Percentiles rank a stretch among this genome's conserved stretches.
Evolutionary conservation across 2,888 invertebrate species (phyloP).

Genomic region (Clitarchus hookeri): DNA sequence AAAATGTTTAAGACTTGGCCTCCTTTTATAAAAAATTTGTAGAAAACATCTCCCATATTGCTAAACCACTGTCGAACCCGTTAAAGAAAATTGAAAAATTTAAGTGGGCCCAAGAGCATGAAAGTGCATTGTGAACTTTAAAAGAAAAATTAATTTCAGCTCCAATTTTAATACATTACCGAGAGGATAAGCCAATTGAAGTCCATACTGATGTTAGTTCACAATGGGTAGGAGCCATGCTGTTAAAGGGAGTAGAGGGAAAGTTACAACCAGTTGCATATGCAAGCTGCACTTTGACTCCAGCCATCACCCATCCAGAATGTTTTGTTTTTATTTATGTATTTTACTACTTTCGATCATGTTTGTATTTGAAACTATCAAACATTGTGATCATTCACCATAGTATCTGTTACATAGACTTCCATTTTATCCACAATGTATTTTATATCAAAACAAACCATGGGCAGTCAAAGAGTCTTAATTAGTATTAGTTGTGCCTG

Average conservation of each 20-base stretch:
- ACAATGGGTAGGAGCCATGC: not conserved
- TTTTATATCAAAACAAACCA: too few species aligned
- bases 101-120: not conserved
- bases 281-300: not conserved
- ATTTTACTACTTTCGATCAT: too few species aligned
- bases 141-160: not conserved
- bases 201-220: not conserved
- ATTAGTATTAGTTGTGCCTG: too few species aligned
- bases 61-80: not conserved
- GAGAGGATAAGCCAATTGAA: not conserved
- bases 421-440: too few species aligned
- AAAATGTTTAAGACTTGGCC: too few species aligned
- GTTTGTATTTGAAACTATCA: too few species aligned
- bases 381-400: too few species aligned
- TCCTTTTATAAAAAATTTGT: too few species aligned
- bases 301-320: too few species aligned
- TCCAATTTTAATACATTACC: not conserved
- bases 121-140: not conserved
- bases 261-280: not conserved
- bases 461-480: too few species aligned
- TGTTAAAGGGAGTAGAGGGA: not conserved
- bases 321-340: too few species aligned
- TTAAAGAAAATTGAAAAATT: not conserved
- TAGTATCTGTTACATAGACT: too few species aligned
- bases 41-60: not conserved